Evolutionary conservation across 2,888 invertebrate genomes (phyloP).

Genomic region (Octodonta nipae): DNA sequence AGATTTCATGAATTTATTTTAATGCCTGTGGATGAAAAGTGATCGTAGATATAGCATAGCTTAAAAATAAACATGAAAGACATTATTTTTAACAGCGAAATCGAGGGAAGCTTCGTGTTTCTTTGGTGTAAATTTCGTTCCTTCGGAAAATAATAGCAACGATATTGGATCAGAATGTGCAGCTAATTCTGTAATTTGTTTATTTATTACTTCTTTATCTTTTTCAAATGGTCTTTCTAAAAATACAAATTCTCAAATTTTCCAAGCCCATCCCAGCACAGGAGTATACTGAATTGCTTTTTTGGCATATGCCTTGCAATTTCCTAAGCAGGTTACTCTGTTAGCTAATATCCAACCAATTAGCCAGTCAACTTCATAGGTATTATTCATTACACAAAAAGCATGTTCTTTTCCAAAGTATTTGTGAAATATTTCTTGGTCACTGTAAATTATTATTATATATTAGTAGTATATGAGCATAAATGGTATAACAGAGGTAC

Average conservation of each 20-base stretch:
- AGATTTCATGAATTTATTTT: too few relatives aligned
- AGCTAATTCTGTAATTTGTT: slow-evolving; percentile 66
- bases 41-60: too few relatives aligned
- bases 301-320: slow-evolving; percentile 90
- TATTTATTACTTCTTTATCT: slow-evolving; percentile 69
- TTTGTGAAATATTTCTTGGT: slow-evolving; percentile 63
- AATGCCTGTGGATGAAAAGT: too few relatives aligned
- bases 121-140: slow-evolving; percentile 75
- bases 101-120: slow-evolving; percentile 80
- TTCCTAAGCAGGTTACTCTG: slow-evolving; percentile 65
- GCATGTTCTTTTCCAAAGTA: slow-evolving; percentile 80
- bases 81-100: slow-evolving; percentile 73
- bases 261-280: slow-evolving; percentile 92
- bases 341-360: slow-evolving; percentile 87
- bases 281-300: slow-evolving; percentile 83
- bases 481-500: slow-evolving; percentile 75
- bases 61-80: too few relatives aligned
- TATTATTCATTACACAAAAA: slow-evolving; percentile 84
- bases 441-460: too few relatives aligned
- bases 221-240: slow-evolving; percentile 83
- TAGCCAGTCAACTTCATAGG: slow-evolving; percentile 91
- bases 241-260: slow-evolving; percentile 88
- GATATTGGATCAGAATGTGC: slow-evolving; percentile 85
- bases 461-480: slow-evolving; percentile 87
- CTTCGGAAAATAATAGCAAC: slow-evolving; percentile 83